Evolutionary conservation across 2,888 invertebrate genomes (phyloP), one percentile per base, ranked within the genome.

Genomic region (Dione juno): DNA sequence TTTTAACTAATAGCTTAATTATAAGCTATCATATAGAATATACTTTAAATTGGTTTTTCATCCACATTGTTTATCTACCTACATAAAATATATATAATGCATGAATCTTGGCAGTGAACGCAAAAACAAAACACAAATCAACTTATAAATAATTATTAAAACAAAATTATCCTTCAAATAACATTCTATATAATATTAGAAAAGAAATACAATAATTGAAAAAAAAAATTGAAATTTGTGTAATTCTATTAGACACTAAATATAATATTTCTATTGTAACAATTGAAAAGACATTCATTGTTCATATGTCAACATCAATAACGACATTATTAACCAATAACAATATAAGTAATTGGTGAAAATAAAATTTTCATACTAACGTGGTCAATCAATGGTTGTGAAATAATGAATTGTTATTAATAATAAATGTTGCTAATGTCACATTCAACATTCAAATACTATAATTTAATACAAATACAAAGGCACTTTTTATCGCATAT

Each of bases 101-200:
- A 11, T 50, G 6, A 19, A 11, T 50, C 16, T 19, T 54, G 37
- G 16, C 57, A 57, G 57, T 57, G 57, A 57, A 57, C 16, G 11
- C 16, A 57, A 57, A 37, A 16, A 57, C 11, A 57, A 57, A 57
- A 57, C 10, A n/a, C 35, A 57, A 16, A 19, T 57, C 11, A 6
- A 40, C 37, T 40, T 57, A 57, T 7, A 57, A 13, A 37, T 9
- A 37, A 16, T 57, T 57, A 40, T 40, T 13, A 16, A 54, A 37
- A 57, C 14, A 16, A 54, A 37, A 54, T n/a, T 54, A 54, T 37
- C 9, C 54, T 37, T 37, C n/a, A 54, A 54, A 16, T 37, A n/a
- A 16, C 19, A 1, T 19, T 19, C 11, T 19, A 50, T 3, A 37
- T 16, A 37, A 16, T 7, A 57, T 37, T 11, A 54, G n/a, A 37